phyloP scores from a whole-genome alignment of 92 coral and sea anemone species.

The Pocillopora grandis region DNA sequence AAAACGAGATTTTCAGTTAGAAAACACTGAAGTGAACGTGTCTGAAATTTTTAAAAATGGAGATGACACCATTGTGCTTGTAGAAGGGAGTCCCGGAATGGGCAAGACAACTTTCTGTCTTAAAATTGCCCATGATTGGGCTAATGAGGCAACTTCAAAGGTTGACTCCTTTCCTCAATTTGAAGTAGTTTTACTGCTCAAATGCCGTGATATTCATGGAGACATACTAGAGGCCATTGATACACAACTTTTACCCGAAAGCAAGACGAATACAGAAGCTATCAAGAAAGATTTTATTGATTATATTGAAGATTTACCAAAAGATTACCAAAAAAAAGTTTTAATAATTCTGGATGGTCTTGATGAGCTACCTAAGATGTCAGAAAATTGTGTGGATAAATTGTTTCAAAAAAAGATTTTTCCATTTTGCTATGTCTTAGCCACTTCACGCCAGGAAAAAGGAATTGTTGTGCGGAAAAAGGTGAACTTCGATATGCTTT shows the following conservation, averaged over 20 bases:
- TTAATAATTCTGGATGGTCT: background rate
- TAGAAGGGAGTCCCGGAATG: conserved; percentile 5
- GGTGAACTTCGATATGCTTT: background rate
- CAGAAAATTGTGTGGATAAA: background rate
- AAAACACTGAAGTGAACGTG: background rate
- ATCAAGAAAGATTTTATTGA: background rate
- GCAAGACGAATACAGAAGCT: background rate
- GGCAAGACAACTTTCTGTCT: conserved; percentile 7
- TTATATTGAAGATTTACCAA: background rate
- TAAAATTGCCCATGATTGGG: background rate
- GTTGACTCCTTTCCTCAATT: background rate
- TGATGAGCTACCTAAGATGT: background rate
- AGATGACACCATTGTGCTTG: background rate
- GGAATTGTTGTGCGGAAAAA: conserved; percentile 3
- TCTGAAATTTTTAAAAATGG: background rate
- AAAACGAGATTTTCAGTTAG: background rate
- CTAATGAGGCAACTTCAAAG: background rate
- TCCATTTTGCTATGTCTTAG: background rate
- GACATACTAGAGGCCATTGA: background rate
- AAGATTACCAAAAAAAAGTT: background rate
- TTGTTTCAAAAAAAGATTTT: background rate
- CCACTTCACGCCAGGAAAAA: conserved; percentile 4
- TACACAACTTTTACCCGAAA: background rate
- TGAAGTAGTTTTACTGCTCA: background rate
- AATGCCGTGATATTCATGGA: conserved; percentile 2